Base-by-base conservation (phyloP, 53 echinoderm and acorn worm genomes). In the Temnopleurus reevesii region DNA sequence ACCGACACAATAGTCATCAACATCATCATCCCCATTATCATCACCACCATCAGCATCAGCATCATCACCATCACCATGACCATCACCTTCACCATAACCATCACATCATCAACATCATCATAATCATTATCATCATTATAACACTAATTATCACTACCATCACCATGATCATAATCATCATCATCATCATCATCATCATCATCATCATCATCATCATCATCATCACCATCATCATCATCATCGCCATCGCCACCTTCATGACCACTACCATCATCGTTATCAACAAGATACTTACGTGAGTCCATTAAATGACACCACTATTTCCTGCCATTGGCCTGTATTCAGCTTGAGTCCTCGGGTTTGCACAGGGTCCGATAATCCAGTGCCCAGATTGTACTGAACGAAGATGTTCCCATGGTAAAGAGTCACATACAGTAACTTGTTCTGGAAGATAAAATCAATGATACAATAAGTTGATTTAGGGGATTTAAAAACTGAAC, bases 331-430 rank as follows among this genome's bases (percentile, higher is more conserved):
- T n/a, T 98, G 98, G 59, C 98, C 98, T 53, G 90, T 94, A 88
- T 98, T 98, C 3, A 98, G 92, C 54, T 91, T 81, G 6, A 94
- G 90, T 27, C 95, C 93, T 38, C 90, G 81, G 2, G 98, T 98
- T 84, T 98, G 98, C 45, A 98, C 51, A 3, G 98, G 98, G 18
- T 96, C 93, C 41, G 95, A 96, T 58, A 94, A 55, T 17, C 95
- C 95, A 29, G 91, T 86, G 4, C 97, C 97, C 47, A 92, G 77
- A 89, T 98, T 96, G 80, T 98, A 98, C 60, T 94, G 98, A 9
- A 98, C 93, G 81, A 98, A 98, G 36, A 98, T 61, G 57, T 98
- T 98, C 60, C 98, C 98, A 79, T 95, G 95, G 89, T 94, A 98
- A 7, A 98, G 90, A 7, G 94, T 90, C 4, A 98, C 89, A 77